Percentiles rank a stretch among this genome's conserved stretches.
Conservation (phyloP, 2,888 invertebrate species). For the Acholoe squamosa region DNA sequence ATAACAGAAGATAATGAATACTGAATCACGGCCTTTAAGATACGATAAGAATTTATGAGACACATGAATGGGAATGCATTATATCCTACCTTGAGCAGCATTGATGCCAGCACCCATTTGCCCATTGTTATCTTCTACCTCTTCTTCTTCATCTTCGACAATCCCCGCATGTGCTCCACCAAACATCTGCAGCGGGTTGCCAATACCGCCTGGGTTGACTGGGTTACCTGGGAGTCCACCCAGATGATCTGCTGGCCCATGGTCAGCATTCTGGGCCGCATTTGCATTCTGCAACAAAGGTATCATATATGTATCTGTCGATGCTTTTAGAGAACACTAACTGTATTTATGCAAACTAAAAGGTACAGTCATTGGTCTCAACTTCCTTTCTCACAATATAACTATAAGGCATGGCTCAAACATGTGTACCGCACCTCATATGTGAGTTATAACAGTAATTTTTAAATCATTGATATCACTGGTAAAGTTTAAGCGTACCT, state of each 20-base stretch:
- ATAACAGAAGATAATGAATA: too few species aligned
- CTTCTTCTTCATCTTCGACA: slow-evolving; percentile 77
- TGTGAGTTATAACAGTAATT: too few species aligned
- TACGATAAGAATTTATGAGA: too few species aligned
- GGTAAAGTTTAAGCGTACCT: not conserved
- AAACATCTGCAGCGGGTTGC: slow-evolving; percentile 43
- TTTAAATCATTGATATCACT: too few species aligned
- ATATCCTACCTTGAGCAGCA: slow-evolving; percentile 79
- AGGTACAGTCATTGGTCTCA: too few species aligned
- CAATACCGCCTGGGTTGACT: not conserved
- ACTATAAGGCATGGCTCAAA: too few species aligned
- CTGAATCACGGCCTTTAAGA: too few species aligned
- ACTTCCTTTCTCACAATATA: too few species aligned
- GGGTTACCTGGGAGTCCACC: not conserved
- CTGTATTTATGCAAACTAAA: too few species aligned
- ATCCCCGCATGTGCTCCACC: slow-evolving; percentile 65
- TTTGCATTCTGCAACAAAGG: slow-evolving; percentile 3
- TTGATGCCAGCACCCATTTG: slow-evolving; percentile 76
- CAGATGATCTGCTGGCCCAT: not conserved
- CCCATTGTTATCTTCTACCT: slow-evolving; percentile 69
- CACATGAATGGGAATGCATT: not conserved
- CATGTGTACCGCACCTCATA: too few species aligned
- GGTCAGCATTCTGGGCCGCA: not conserved
- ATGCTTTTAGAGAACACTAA: too few species aligned
- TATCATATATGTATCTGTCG: too few species aligned